These are phyloP conservation scores for Aphidius ervi DNA, from an alignment of 1,140 invertebrate genomes.

Conservation along the genomic window DNA sequence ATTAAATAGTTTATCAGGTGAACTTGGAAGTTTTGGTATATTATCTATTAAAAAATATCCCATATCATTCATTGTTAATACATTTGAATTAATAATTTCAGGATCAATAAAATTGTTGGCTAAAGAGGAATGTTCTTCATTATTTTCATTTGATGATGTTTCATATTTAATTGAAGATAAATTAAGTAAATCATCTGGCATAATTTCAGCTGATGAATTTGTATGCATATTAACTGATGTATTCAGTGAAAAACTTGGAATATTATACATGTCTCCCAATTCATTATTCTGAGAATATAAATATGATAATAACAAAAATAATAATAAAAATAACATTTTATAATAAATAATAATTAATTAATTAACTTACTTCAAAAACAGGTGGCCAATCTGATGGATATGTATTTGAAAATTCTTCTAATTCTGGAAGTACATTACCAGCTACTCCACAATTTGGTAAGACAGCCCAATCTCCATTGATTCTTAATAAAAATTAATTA, in stretches of 20 bases:
- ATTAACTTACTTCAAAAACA: slow-evolving; percentile 37
- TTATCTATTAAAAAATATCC: background rate
- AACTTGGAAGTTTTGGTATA: background rate
- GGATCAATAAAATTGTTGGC: too few species aligned
- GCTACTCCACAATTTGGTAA: slow-evolving; percentile 34
- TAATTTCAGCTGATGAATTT: slow-evolving; percentile 21
- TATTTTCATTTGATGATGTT: background rate
- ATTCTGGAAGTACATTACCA: slow-evolving; percentile 32
- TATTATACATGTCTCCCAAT: slow-evolving; percentile 38
- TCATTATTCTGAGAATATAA: slow-evolving; percentile 41
- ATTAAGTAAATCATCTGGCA: slow-evolving; percentile 27
- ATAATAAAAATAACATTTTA: too few species aligned
- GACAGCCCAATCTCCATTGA: slow-evolving; percentile 36
- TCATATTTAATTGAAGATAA: slow-evolving; percentile 25
- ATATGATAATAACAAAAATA: slow-evolving; percentile 29
- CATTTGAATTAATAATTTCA: background rate
- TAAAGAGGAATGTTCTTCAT: too few species aligned
- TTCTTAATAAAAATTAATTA: slow-evolving; percentile 13
- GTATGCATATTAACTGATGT: slow-evolving; percentile 25
- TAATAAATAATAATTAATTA: too few species aligned
- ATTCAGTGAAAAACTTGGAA: slow-evolving; percentile 22
- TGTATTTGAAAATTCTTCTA: slow-evolving; percentile 44
- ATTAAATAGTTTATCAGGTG: background rate
- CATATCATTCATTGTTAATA: background rate
- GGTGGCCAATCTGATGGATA: slow-evolving; percentile 47